Base-by-base conservation (phyloP, 2,888 invertebrate genomes). In the Ditula angustiorana region DNA sequence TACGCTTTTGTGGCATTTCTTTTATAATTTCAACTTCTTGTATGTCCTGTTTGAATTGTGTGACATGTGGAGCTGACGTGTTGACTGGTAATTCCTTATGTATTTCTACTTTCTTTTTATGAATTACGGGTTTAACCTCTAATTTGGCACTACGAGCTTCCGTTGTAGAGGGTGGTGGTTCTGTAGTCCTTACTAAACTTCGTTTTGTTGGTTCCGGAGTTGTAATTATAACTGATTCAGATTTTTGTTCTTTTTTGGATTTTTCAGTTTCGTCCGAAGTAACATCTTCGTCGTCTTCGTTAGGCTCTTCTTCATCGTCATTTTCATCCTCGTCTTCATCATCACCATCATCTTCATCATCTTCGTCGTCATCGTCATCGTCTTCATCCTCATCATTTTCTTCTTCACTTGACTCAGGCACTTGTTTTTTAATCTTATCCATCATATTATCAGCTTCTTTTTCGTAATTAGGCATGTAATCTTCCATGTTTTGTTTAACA, bases 11-110 rank as follows among this genome's bases (percentile, higher is more conserved):
- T 3, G 86, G 85, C 23, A 85, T 79, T 77, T 90, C 88, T 79
- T 89, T 92, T 0, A 88, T 82, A 2, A 91, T 84, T 84, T 92
- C 92, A 26, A 87, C 75, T 80, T 90, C 90, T 72, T 88, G 85
- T 24, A 92, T 86, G 59, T 92, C 91, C 76, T 92, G 86, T 68
- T 87, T 90, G 44, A 84, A 92, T 72, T 90, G 83, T 1, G 88
- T 83, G 5, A 81, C 44, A 67, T 92, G 85, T 28, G 90, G 90
- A 2, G 82, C 79, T 1, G 86, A 84, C 65, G 80, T 86, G 63
- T 88, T 86, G 0, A 76, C 71, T 0, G 92, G 92, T 55, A 86
- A 35, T 71, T 92, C 91, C 74, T 87, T 86, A 59, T 92, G 92
- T 58, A 91, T 88, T 81, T 90, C 88, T 41, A 90, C 78, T 79